phyloP scores from a whole-genome alignment of 2,797 vertebrate species.

The Potorous gilbertii region DNA sequence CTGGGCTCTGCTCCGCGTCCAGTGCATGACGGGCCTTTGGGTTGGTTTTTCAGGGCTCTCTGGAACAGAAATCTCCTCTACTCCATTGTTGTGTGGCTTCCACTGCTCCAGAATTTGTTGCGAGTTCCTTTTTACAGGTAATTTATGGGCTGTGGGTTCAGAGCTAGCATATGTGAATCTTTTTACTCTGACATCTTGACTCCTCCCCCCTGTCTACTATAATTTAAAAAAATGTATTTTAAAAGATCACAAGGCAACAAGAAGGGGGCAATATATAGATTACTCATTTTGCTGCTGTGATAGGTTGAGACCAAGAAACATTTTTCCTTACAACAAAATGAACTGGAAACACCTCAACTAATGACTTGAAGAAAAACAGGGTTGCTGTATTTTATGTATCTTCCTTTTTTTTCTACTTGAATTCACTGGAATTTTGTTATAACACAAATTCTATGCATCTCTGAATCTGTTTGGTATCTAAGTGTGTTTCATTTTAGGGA shows the following conservation, averaged over 20 bases:
- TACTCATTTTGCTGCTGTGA: neutral
- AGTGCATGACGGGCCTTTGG: no score
- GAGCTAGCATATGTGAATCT: no score
- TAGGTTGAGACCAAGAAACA: neutral
- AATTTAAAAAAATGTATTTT: neutral
- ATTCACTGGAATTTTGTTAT: neutral
- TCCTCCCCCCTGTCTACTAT: neutral
- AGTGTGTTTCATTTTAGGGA: neutral
- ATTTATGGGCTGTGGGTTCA: no score
- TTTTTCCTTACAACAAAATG: neutral
- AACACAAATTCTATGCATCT: neutral
- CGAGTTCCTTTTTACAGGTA: no score
- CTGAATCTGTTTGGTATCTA: neutral
- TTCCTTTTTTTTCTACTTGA: neutral
- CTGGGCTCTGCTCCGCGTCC: no score
- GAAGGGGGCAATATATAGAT: neutral
- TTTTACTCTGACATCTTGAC: no score
- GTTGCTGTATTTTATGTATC: neutral
- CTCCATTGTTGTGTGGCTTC: no score
- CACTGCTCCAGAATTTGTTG: no score
- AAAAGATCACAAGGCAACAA: neutral
- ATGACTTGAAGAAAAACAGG: neutral
- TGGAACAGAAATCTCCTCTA: no score
- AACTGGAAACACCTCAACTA: neutral
- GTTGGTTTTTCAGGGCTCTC: no score